phyloP scores from a whole-genome alignment of 2,888 invertebrate genomes.

The Eupithecia pulchellata region DNA sequence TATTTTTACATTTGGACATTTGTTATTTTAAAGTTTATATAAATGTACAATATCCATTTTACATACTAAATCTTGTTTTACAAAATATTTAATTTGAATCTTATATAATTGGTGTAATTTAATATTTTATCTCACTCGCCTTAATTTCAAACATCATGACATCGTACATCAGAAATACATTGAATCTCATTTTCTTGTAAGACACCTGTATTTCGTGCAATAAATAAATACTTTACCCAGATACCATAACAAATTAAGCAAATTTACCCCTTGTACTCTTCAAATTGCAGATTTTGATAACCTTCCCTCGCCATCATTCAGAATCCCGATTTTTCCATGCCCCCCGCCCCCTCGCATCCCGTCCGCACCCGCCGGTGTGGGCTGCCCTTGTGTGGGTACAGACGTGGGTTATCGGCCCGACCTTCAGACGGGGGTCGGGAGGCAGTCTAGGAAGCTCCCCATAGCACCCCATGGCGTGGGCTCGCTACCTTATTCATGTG shows the following conservation, averaged over 20 bases:
- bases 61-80: too few relatives aligned
- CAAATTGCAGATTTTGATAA: background rate
- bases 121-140: too few relatives aligned
- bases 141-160: too few relatives aligned
- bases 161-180: too few relatives aligned
- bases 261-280: background rate
- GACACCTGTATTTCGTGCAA: too few relatives aligned
- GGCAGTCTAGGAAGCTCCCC: constrained; percentile 73
- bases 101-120: too few relatives aligned
- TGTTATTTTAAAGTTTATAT: too few relatives aligned
- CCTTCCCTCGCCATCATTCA: constrained; percentile 20
- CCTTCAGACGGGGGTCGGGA: constrained; percentile 75
- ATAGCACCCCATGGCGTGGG: constrained; percentile 24
- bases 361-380: constrained; percentile 2
- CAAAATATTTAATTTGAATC: too few relatives aligned
- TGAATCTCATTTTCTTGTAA: too few relatives aligned
- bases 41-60: too few relatives aligned
- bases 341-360: constrained; percentile 24
- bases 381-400: constrained; percentile 37
- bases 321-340: constrained; percentile 23
- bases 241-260: background rate
- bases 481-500: constrained; percentile 35
- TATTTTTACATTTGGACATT: too few relatives aligned
- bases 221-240: too few relatives aligned
- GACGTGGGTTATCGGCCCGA: constrained; percentile 75